Evolutionary conservation across 2,113 vertebrate genomes (phyloP).

Genomic region (Gopherus evgoodei): DNA sequence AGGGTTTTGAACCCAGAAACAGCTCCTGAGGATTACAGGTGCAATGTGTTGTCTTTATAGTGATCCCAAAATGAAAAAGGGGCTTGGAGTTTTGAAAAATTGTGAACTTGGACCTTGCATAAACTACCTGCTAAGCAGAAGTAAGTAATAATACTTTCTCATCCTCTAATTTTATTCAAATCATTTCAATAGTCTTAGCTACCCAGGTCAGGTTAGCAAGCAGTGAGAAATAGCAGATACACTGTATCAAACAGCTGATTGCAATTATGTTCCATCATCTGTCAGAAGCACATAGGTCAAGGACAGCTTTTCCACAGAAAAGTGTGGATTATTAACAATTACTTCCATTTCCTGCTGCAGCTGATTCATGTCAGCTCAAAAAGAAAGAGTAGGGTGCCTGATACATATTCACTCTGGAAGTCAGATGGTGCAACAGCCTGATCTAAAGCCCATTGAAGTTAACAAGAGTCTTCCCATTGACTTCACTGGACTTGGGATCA

Average conservation of each 20-base stretch:
- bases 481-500: neutral
- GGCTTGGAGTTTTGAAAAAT: neutral
- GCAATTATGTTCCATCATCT: neutral
- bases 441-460: neutral
- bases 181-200: neutral
- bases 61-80: neutral
- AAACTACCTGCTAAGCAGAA: neutral
- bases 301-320: constrained; percentile 31
- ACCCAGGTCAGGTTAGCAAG: neutral
- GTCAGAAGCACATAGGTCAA: neutral
- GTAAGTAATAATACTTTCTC: neutral
- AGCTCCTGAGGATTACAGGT: neutral
- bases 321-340: constrained; percentile 24
- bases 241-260: neutral
- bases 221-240: neutral
- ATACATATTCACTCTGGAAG: constrained; percentile 18
- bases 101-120: neutral
- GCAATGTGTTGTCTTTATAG: neutral
- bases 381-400: constrained; percentile 2
- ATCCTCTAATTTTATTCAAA: neutral
- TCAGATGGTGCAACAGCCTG: neutral
- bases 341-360: constrained; percentile 31
- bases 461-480: neutral
- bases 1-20: neutral
- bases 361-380: constrained; percentile 25